Conservation (phyloP, 2,113 vertebrate genomes). For the Tetrao urogallus region DNA sequence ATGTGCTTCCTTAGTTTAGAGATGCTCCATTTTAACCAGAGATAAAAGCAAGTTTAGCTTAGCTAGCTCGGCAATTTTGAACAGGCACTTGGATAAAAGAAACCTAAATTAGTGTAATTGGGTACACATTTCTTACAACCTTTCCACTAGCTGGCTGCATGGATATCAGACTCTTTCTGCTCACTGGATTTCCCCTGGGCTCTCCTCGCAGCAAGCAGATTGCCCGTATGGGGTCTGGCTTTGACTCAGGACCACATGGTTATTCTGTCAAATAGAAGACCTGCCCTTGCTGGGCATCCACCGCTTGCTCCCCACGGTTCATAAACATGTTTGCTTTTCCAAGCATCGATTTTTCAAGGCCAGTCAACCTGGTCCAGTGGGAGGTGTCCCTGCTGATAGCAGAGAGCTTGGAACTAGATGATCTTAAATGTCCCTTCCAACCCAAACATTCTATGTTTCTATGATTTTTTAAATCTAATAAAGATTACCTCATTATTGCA, state of each 20-base stretch:
- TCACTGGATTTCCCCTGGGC: not conserved
- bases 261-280: not conserved
- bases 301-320: not conserved
- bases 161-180: not conserved
- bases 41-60: not conserved
- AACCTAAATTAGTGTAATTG: not conserved
- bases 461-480: not conserved
- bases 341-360: not conserved
- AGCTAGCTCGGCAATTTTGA: not conserved
- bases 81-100: not conserved
- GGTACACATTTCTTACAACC: not conserved
- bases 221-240: not conserved
- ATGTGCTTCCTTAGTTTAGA: not conserved
- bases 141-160: not conserved
- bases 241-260: not conserved
- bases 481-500: not conserved
- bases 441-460: no score
- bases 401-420: no score
- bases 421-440: no score
- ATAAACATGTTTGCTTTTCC: not conserved
- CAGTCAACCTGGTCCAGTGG: no score
- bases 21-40: not conserved
- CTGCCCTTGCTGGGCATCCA: not conserved
- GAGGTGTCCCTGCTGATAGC: no score
- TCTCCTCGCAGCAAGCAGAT: not conserved